Evolutionary conservation across 2,113 vertebrate species (phyloP).

Genomic region (Pachycephala philippinensis): DNA sequence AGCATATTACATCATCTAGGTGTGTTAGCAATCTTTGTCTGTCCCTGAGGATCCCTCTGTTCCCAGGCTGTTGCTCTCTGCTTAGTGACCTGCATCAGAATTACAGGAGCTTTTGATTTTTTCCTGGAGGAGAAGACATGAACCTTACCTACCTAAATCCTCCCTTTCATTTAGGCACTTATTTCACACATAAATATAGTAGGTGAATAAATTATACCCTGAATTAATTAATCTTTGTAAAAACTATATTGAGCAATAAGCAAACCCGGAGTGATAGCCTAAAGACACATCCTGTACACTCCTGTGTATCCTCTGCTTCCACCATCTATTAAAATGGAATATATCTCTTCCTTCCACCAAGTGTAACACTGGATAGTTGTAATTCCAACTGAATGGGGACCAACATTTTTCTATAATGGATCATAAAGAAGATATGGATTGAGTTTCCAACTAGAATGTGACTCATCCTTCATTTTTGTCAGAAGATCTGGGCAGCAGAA

Average conservation of each 20-base stretch:
- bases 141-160: background rate
- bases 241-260: background rate
- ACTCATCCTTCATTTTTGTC: background rate
- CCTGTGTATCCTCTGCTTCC: background rate
- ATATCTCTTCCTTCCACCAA: background rate
- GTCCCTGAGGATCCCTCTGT: too few species aligned
- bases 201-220: background rate
- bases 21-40: accelerated
- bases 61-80: background rate
- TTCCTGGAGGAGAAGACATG: background rate
- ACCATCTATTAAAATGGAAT: background rate
- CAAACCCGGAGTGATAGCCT: background rate
- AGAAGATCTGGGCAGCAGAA: background rate
- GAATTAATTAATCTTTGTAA: background rate
- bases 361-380: background rate
- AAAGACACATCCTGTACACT: background rate
- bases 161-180: background rate
- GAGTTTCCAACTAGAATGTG: background rate
- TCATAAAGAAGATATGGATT: background rate
- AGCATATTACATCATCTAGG: accelerated
- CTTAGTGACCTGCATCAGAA: background rate
- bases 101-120: background rate
- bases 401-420: background rate
- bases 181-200: background rate
- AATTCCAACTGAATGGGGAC: background rate